phyloP scores from a whole-genome alignment of 1,140 invertebrate genomes.

The Drosophila guanche region DNA sequence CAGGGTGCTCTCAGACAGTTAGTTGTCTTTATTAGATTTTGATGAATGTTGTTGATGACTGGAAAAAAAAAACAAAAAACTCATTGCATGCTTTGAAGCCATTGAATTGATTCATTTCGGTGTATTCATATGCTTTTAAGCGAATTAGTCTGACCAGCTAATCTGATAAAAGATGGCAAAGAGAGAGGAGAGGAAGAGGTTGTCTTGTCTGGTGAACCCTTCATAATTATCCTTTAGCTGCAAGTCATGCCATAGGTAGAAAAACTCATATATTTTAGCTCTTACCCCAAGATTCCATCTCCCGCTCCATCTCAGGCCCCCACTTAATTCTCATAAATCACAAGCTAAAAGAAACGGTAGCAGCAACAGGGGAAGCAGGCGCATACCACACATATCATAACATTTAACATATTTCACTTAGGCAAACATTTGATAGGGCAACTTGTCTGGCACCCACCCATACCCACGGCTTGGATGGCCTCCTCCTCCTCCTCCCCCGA shows the following conservation, averaged over 20 bases:
- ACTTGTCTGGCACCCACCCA: conserved; percentile 46
- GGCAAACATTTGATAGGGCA: conserved; percentile 72
- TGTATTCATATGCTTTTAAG: conserved; percentile 61
- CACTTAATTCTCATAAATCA: conserved; percentile 77
- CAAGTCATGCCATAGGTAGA: conserved; percentile 40
- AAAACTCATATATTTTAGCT: conserved; percentile 13
- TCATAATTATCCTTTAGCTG: conserved; percentile 56
- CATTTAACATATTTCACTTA: conserved; percentile 81
- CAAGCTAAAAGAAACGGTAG: conserved; percentile 14
- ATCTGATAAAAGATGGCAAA: conserved; percentile 62
- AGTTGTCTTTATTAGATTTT: conserved; percentile 50
- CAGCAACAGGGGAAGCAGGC: conserved; percentile 1
- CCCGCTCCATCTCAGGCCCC: conserved; percentile 1
- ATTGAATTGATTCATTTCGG: conserved; percentile 49
- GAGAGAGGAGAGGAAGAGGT: conserved; percentile 4
- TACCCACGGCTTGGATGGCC: neutral
- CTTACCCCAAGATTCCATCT: neutral
- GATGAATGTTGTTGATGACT: conserved; percentile 43
- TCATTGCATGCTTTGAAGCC: conserved; percentile 40
- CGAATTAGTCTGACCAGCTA: conserved; percentile 63
- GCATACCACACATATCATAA: conserved; percentile 64
- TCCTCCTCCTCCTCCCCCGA: conserved; percentile 1
- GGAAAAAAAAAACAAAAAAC: conserved; percentile 22
- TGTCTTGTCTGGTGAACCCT: conserved; percentile 29
- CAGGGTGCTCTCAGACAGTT: neutral